phyloP scores from a whole-genome alignment of 1,140 invertebrate genomes.

The Kradibia gibbosae region DNA sequence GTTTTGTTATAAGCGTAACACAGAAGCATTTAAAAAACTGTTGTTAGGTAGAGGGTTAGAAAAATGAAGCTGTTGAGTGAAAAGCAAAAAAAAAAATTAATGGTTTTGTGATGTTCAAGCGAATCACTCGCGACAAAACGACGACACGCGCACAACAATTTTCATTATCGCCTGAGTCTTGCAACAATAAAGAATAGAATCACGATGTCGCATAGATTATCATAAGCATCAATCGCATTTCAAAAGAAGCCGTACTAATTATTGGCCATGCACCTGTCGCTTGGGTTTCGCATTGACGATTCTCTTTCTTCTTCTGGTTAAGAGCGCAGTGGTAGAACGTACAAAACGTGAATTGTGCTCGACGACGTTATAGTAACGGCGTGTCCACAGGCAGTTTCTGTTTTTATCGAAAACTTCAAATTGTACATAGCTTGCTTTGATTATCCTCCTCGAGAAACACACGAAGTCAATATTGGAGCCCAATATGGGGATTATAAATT shows the following conservation, averaged over 20 bases:
- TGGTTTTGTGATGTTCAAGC: slow-evolving; percentile 26
- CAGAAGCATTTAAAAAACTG: slow-evolving; percentile 44
- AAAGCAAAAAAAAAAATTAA: slow-evolving; percentile 23
- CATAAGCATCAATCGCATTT: not conserved
- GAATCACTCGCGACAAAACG: not conserved
- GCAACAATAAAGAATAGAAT: not conserved
- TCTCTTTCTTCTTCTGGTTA: not conserved
- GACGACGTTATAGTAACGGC: not conserved
- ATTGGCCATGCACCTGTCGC: not conserved
- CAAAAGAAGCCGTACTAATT: slow-evolving; percentile 41
- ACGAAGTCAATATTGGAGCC: not conserved
- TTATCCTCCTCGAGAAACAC: not conserved
- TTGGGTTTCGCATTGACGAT: not conserved
- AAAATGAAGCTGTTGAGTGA: slow-evolving; percentile 34
- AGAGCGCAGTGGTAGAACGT: too few relatives aligned
- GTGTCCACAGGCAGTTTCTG: not conserved
- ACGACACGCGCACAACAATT: slow-evolving; percentile 29
- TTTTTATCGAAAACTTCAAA: slow-evolving; percentile 18
- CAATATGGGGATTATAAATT: not conserved
- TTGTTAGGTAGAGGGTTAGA: slow-evolving; percentile 38
- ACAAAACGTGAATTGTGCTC: not conserved
- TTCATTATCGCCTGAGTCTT: slow-evolving; percentile 54
- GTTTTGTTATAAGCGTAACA: slow-evolving; percentile 47
- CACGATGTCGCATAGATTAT: slow-evolving; percentile 21
- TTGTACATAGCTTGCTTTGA: slow-evolving; percentile 31